Conservation (phyloP, 1,140 invertebrate genomes). For the Drosophila sechellia region DNA sequence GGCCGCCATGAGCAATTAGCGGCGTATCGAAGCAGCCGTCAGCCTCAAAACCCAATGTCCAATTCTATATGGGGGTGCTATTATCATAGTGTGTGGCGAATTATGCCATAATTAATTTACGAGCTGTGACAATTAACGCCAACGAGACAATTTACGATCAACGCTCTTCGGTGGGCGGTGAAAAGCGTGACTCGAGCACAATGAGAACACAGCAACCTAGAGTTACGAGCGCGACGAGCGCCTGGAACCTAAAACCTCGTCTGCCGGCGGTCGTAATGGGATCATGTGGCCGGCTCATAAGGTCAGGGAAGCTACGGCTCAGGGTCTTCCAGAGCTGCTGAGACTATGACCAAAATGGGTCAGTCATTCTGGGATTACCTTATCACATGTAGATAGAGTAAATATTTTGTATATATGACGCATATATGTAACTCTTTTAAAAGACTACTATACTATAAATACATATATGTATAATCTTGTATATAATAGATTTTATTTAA, state of each 20-base stretch:
- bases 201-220: constrained; percentile 16
- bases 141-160: constrained; percentile 43
- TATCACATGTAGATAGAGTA: background rate
- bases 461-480: no score
- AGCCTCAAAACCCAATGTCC: constrained; percentile 45
- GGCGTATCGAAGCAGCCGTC: constrained; percentile 61
- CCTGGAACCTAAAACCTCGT: constrained; percentile 48
- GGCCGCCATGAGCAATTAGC: constrained; percentile 75
- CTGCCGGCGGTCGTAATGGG: constrained; percentile 36
- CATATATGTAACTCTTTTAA: no score
- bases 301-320: constrained; percentile 34
- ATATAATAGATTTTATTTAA: no score
- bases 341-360: constrained; percentile 23
- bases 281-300: constrained; percentile 26
- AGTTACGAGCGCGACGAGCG: constrained; percentile 60
- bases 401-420: background rate
- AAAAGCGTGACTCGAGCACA: constrained; percentile 59
- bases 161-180: constrained; percentile 44
- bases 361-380: constrained; percentile 5
- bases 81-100: constrained; percentile 29
- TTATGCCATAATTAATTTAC: constrained; percentile 82
- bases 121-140: constrained; percentile 81
- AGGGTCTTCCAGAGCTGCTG: constrained; percentile 5
- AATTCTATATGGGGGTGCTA: constrained; percentile 8
- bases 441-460: no score